Conservation (phyloP, 1,140 invertebrate genomes). For the Aplysia californica region DNA sequence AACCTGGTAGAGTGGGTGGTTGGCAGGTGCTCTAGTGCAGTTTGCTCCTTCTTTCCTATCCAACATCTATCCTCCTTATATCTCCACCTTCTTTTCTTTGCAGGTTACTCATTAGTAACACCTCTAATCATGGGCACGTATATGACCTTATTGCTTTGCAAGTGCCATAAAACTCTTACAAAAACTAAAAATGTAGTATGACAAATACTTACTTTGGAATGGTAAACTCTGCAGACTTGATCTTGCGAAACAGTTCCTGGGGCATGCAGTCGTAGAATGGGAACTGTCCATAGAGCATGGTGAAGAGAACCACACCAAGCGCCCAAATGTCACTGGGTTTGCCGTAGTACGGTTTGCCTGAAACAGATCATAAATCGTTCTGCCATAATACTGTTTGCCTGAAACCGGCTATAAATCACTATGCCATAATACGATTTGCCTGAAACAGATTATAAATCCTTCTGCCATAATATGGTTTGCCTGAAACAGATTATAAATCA, state of each 20-base stretch:
- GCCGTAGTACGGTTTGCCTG: constrained; percentile 70
- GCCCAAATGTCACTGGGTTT: constrained; percentile 92
- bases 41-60: too few species aligned
- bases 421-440: constrained; percentile 72
- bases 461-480: constrained; percentile 24
- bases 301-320: constrained; percentile 83
- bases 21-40: too few species aligned
- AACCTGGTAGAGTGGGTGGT: too few species aligned
- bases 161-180: too few species aligned
- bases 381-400: constrained; percentile 25
- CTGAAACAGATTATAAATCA: too few species aligned
- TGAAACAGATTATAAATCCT: too few species aligned
- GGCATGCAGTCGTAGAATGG: constrained; percentile 85
- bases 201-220: constrained; percentile 75
- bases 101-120: not conserved
- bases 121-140: not conserved
- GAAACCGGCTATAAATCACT: too few species aligned
- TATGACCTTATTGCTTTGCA: too few species aligned
- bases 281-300: constrained; percentile 89
- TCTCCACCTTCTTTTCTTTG: too few species aligned
- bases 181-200: too few species aligned
- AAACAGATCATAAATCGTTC: too few species aligned
- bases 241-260: constrained; percentile 83
- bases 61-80: too few species aligned
- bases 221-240: constrained; percentile 76